Conservation (phyloP, 2,888 invertebrate species). For the Aspidapion aeneum region DNA sequence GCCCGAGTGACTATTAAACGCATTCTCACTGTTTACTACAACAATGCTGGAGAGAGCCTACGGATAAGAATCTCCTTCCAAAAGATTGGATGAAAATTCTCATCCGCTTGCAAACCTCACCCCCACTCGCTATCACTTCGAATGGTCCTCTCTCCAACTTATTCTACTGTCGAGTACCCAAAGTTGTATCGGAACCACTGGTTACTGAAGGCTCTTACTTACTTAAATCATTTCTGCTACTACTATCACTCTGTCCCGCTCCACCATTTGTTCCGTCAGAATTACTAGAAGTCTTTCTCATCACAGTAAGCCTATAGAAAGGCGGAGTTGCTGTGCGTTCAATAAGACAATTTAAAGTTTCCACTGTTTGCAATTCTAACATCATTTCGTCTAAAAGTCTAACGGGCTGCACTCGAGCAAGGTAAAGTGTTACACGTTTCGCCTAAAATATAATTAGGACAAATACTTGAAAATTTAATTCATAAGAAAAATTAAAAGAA, state of each 20-base stretch:
- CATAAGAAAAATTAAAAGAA: background rate
- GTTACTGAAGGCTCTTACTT: too few relatives aligned
- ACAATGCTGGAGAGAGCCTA: too few relatives aligned
- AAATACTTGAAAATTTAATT: background rate
- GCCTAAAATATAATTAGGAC: slow-evolving; percentile 70
- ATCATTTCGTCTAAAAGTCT: slow-evolving; percentile 95
- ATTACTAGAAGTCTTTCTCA: slow-evolving; percentile 86
- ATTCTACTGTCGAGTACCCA: too few relatives aligned
- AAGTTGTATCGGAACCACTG: too few relatives aligned
- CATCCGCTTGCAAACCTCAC: too few relatives aligned
- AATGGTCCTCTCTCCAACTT: too few relatives aligned
- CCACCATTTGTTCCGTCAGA: slow-evolving; percentile 59
- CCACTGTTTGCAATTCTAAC: slow-evolving; percentile 95
- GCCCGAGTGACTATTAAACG: too few relatives aligned
- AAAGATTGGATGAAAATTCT: too few relatives aligned
- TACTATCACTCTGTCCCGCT: slow-evolving; percentile 51
- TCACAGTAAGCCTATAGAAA: slow-evolving; percentile 91
- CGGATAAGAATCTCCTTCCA: too few relatives aligned
- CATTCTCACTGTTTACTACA: too few relatives aligned
- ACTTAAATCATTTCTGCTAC: slow-evolving; percentile 46
- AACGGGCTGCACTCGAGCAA: slow-evolving; percentile 90
- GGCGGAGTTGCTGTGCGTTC: slow-evolving; percentile 98
- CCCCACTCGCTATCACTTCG: too few relatives aligned
- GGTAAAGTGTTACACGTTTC: slow-evolving; percentile 89
- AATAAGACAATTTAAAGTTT: slow-evolving; percentile 92